phyloP scores from a whole-genome alignment of 1,140 invertebrate genomes.

The Heliconius eleuchia region DNA sequence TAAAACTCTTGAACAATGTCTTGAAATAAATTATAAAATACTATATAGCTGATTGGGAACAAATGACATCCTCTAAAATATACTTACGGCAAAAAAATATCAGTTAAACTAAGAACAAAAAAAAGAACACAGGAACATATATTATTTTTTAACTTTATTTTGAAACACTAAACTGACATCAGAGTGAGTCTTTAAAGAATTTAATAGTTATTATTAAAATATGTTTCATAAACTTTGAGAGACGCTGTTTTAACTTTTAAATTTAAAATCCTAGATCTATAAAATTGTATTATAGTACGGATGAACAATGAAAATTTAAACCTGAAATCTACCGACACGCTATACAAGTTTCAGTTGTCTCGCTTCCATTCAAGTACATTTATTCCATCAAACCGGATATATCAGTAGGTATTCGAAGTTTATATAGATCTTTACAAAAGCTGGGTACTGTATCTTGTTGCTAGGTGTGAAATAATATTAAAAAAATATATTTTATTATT shows the following conservation, averaged over 20 bases:
- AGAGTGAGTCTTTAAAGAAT: neutral
- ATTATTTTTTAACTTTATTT: too few species aligned
- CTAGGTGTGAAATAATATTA: neutral
- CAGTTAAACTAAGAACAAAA: too few species aligned
- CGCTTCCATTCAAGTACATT: constrained; percentile 28
- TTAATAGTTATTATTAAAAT: neutral
- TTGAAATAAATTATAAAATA: neutral
- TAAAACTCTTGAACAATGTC: neutral
- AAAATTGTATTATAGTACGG: neutral
- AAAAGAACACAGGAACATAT: too few species aligned
- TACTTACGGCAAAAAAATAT: neutral
- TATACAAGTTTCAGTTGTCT: constrained; percentile 20
- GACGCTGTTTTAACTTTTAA: neutral
- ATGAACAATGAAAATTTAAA: constrained; percentile 17
- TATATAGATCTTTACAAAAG: neutral
- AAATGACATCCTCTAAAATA: neutral
- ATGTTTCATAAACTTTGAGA: neutral
- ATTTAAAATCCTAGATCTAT: neutral
- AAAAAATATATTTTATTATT: too few species aligned
- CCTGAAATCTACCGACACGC: constrained; percentile 26
- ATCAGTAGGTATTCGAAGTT: constrained; percentile 27
- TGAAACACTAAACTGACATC: neutral
- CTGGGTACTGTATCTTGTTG: neutral
- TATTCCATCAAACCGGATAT: constrained; percentile 19
- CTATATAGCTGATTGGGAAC: neutral